phyloP scores from a whole-genome alignment of 2,888 invertebrate species.

The Caenorhabditis sp. region DNA sequence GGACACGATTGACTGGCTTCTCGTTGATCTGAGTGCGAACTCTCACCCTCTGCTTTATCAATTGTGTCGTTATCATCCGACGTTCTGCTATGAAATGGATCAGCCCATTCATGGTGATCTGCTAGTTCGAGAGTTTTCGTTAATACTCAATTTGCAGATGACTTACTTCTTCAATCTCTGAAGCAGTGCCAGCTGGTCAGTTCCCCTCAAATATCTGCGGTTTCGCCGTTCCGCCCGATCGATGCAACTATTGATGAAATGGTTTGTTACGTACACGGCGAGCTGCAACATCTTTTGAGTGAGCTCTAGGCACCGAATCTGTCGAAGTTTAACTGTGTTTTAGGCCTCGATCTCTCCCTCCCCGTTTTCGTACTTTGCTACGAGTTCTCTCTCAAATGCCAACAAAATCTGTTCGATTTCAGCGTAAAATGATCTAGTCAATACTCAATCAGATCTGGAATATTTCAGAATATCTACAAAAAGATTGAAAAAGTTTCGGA shows the following conservation, averaged over 20 bases:
- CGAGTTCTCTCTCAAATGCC: conserved; percentile 21
- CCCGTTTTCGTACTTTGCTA: conserved; percentile 22
- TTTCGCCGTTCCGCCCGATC: background rate
- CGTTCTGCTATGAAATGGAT: conserved; percentile 22
- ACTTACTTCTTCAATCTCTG: background rate
- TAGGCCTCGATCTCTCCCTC: background rate
- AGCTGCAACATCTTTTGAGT: conserved; percentile 8
- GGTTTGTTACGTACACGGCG: conserved; percentile 2
- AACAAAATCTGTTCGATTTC: background rate
- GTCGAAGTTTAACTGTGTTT: background rate
- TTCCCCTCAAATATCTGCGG: background rate
- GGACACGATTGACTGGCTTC: conserved; percentile 40
- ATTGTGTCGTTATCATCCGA: conserved; percentile 40
- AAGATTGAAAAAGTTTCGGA: background rate
- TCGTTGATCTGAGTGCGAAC: conserved; percentile 11
- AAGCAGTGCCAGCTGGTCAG: background rate
- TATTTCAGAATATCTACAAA: conserved; percentile 7
- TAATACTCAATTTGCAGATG: conserved; percentile 3
- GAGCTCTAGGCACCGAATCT: background rate
- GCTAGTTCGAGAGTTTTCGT: too few relatives aligned
- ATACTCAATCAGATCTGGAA: background rate
- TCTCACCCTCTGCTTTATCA: conserved; percentile 20
- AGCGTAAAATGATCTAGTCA: background rate
- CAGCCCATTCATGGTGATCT: background rate
- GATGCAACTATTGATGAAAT: conserved; percentile 14